Evolutionary conservation across 2,888 invertebrate species (phyloP), one percentile per base, ranked within the genome.

Genomic region (Marronus borbonicus): DNA sequence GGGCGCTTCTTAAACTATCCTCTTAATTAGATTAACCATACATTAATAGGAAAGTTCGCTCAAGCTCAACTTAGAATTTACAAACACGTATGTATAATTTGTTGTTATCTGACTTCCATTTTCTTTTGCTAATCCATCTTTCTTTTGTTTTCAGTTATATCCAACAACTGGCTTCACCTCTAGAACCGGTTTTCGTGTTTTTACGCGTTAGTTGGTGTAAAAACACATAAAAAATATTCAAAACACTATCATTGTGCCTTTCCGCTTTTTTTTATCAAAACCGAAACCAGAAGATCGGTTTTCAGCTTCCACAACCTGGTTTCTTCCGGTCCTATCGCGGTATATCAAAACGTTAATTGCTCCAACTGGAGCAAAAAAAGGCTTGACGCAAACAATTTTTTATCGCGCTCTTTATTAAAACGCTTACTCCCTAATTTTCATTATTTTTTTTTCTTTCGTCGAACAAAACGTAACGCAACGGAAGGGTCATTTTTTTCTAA

Each of bases 321-420:
- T 70, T 70, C 69, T 55, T 70, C 69, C 24, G 31, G 36, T 55
- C 55, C 55, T 70, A 70, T 70, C 70, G 55, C 70, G 70, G 70
- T 70, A 70, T 70, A 70, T 70, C 70, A 70, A 70, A 17, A 70
- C 58, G 20, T 70, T 70, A 70, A 70, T 70, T 70, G 58, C 58
- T 17, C 55, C 39, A 70, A 70, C 70, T 70, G 55, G 70, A 58
- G 70, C 70, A 70, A 72, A 78, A 72, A 75, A 70, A 64, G 78
- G 78, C 76, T 55, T 74, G 75, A 60, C 64, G 65, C 68, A 78
- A 75, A 78, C 76, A 77, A 70, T 77, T 77, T 77, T 76, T 77
- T 77, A 17, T 36, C 14, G 20, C 36, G 36, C 31, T 20, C 10
- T 70, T 55, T 55, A 55, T 70, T 39, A 52, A 70, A 70, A 76